Evolutionary conservation across 2,797 vertebrate species (phyloP).

Genomic region (Knipowitschia caucasica): DNA sequence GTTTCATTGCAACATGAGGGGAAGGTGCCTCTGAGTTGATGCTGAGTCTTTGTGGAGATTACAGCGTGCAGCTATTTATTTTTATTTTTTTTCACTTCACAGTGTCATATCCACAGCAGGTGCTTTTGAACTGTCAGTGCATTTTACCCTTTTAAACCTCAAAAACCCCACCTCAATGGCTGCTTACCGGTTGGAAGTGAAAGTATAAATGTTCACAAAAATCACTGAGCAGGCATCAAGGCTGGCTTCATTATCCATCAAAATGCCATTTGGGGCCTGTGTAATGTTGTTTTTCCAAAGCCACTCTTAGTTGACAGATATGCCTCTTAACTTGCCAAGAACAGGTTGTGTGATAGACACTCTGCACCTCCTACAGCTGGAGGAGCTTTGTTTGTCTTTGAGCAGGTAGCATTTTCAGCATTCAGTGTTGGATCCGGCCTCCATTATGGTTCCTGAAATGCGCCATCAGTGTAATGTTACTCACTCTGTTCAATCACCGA

Average conservation of each 20-base stretch:
- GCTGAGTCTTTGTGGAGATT: too few species aligned
- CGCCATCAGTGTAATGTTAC: slow-evolving; percentile 4
- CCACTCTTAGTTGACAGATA: slow-evolving; percentile 28
- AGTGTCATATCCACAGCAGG: background rate
- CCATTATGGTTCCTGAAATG: background rate
- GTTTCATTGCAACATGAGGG: background rate
- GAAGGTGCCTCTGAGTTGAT: background rate
- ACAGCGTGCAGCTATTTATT: too few species aligned
- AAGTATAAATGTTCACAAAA: slow-evolving; percentile 22
- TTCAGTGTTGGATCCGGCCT: background rate
- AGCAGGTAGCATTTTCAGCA: slow-evolving; percentile 4
- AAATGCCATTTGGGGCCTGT: slow-evolving; percentile 14
- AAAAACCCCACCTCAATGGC: slow-evolving; percentile 20
- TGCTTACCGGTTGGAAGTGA: slow-evolving; percentile 6
- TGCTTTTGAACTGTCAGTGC: background rate
- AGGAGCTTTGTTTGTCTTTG: slow-evolving; percentile 12
- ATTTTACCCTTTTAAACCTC: slow-evolving; percentile 1
- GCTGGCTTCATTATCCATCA: slow-evolving; percentile 34
- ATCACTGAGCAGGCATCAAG: slow-evolving; percentile 27
- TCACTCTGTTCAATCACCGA: too few species aligned
- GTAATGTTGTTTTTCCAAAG: slow-evolving; percentile 21
- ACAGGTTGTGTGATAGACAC: slow-evolving; percentile 19
- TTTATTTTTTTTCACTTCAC: slow-evolving; percentile 1
- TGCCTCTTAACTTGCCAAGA: slow-evolving; percentile 36
- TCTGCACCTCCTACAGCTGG: slow-evolving; percentile 4